Evolutionary conservation across 1,140 invertebrate genomes (phyloP).

Genomic region (Drosophila ogumai): DNA sequence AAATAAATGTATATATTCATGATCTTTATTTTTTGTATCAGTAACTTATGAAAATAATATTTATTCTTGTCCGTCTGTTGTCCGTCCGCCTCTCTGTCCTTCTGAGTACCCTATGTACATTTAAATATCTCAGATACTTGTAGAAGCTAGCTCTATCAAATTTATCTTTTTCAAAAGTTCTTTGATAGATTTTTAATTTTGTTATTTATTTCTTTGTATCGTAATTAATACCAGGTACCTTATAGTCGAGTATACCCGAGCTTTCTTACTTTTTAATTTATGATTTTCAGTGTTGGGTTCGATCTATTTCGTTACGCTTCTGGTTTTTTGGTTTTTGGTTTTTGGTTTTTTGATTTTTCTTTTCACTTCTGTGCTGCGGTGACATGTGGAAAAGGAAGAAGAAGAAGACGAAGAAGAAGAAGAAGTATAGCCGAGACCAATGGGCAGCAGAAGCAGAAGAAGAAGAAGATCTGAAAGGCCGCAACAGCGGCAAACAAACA

Average conservation of each 20-base stretch:
- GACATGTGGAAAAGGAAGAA: conserved; percentile 58
- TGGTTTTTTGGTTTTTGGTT: conserved; percentile 71
- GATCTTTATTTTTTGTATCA: background rate
- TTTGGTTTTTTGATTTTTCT: conserved; percentile 28
- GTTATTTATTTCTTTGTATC: background rate
- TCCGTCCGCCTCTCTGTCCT: no score
- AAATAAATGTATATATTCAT: background rate
- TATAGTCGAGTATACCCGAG: background rate
- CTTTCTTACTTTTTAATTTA: conserved; percentile 14
- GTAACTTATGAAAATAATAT: background rate
- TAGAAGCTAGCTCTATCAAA: background rate
- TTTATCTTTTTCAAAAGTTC: background rate
- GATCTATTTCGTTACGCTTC: conserved; percentile 81
- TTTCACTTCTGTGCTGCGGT: conserved; percentile 61
- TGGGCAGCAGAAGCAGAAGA: conserved; percentile 7
- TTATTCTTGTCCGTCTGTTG: background rate
- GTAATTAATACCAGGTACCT: background rate
- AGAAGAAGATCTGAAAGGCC: conserved; percentile 31
- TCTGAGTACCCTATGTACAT: no score
- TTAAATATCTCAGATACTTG: no score
- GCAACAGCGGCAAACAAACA: conserved; percentile 21
- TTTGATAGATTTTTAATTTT: background rate
- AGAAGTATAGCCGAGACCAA: conserved; percentile 25
- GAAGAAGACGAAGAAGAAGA: conserved; percentile 7
- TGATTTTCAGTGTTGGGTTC: conserved; percentile 36